Conservation (phyloP, 2,888 invertebrate genomes). For the Chouioia cunea region DNA sequence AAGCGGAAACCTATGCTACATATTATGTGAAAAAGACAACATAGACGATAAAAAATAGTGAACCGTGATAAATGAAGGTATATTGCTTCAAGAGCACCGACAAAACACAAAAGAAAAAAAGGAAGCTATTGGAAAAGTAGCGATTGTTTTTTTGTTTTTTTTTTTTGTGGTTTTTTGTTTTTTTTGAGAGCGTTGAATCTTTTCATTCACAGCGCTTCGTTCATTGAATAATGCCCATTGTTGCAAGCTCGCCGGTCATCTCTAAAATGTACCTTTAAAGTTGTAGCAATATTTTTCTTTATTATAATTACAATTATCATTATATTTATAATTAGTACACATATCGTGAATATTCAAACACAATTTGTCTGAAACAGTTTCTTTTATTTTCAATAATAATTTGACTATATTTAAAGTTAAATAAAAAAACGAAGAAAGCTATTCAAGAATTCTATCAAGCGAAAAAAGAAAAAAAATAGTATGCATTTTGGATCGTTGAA, state of each 20-base stretch:
- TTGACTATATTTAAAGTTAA: constrained; percentile 1
- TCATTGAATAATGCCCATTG: constrained; percentile 37
- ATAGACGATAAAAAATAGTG: constrained; percentile 29
- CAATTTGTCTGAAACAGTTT: constrained; percentile 2
- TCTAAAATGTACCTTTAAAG: constrained; percentile 1
- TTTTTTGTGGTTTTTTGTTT: no score
- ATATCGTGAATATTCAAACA: constrained; percentile 7
- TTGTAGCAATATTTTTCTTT: constrained; percentile 5
- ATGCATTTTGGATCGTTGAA: constrained; percentile 6
- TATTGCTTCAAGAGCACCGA: constrained; percentile 33
- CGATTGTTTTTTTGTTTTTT: neutral
- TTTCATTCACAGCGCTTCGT: constrained; percentile 10
- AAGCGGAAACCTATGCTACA: constrained; percentile 55
- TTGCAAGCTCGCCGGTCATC: constrained; percentile 9
- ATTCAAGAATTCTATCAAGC: constrained; percentile 25
- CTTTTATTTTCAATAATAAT: neutral
- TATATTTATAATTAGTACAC: constrained; percentile 17
- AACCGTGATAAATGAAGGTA: constrained; percentile 38
- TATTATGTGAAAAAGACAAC: constrained; percentile 45
- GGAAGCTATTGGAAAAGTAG: neutral
- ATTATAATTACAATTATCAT: constrained; percentile 20
- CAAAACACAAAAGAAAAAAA: constrained; percentile 9
- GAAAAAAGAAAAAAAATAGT: constrained; percentile 18
- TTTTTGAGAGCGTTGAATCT: neutral
- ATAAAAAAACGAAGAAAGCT: constrained; percentile 1